phyloP scores from a whole-genome alignment of 2,888 invertebrate genomes.

The Agapostemon virescens region DNA sequence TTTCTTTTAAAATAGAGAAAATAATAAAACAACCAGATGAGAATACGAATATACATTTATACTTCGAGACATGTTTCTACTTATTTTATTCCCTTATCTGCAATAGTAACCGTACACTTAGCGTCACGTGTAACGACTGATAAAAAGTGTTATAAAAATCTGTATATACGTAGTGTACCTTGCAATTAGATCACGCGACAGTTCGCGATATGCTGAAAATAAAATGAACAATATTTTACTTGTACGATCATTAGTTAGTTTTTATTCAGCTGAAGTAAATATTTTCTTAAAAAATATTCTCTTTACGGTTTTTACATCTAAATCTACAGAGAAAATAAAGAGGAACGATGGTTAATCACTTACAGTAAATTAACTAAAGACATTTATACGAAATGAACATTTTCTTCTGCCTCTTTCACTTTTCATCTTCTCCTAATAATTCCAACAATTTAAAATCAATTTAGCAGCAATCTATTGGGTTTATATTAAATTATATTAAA shows the following conservation, averaged over 20 bases:
- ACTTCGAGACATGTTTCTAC: not conserved
- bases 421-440: not conserved
- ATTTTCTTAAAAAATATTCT: not conserved
- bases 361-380: too few species aligned
- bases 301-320: not conserved
- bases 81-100: not conserved
- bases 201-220: not conserved
- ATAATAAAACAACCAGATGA: not conserved
- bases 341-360: not conserved
- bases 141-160: not conserved
- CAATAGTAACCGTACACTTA: not conserved
- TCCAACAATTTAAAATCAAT: not conserved
- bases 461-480: not conserved
- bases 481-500: too few species aligned
- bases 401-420: too few species aligned
- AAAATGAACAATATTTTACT: not conserved
- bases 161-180: not conserved
- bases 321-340: not conserved
- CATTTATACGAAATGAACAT: too few species aligned
- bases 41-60: not conserved
- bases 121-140: not conserved
- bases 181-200: not conserved
- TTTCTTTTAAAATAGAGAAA: not conserved
- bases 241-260: not conserved
- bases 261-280: not conserved